These are phyloP conservation scores for Riparia riparia DNA, from an alignment of 2,113 vertebrate genomes.

Conservation along the genomic window DNA sequence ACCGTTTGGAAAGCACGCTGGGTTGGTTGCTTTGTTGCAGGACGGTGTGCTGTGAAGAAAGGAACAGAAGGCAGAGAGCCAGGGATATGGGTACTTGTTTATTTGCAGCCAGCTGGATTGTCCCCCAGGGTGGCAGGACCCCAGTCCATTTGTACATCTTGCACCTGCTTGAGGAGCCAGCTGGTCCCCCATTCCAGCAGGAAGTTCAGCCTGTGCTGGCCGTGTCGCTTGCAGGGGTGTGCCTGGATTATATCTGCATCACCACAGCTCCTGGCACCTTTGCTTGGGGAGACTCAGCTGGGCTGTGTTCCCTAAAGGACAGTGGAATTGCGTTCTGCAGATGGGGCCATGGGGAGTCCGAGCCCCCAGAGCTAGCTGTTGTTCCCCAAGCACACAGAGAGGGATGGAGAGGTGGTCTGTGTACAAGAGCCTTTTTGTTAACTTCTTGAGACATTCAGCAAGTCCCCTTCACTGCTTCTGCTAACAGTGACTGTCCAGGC, in stretches of 20 bases:
- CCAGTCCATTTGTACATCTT: background rate
- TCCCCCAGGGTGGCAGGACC: background rate
- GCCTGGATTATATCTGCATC: background rate
- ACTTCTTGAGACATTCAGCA: background rate
- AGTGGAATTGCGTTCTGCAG: background rate
- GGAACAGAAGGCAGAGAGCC: background rate
- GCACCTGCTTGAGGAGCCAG: background rate
- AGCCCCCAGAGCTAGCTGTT: background rate
- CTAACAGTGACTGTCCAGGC: background rate
- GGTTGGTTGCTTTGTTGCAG: background rate
- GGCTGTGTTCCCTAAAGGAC: background rate
- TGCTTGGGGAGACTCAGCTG: background rate
- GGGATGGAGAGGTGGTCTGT: background rate
- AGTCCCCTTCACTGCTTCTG: background rate
- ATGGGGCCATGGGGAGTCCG: background rate
- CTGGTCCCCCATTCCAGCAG: background rate
- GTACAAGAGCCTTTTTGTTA: background rate
- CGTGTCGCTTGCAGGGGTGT: accelerated
- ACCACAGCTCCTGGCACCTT: background rate
- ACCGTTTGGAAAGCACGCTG: background rate
- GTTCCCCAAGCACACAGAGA: background rate
- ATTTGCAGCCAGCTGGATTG: background rate
- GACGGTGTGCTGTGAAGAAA: background rate
- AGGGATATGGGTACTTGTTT: background rate
- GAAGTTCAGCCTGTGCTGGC: background rate